phyloP scores from a whole-genome alignment of 2,888 invertebrate species.

The Gerris lacustris region DNA sequence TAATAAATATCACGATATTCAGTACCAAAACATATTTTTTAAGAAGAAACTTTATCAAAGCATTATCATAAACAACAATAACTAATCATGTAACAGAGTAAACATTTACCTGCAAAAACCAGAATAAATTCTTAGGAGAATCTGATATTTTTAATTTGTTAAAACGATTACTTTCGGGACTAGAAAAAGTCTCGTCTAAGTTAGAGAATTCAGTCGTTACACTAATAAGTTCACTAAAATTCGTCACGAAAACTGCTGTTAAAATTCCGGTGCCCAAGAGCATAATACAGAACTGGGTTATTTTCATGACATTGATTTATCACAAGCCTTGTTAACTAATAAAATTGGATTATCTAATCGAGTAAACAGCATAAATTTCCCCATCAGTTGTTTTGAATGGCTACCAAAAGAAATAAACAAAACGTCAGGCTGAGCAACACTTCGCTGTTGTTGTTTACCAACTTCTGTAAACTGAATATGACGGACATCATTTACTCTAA shows the following conservation, averaged over 20 bases:
- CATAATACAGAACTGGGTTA: background rate
- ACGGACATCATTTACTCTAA: no score
- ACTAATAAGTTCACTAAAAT: background rate
- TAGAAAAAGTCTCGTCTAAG: background rate
- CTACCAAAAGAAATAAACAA: no score
- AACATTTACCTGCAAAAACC: constrained; percentile 58
- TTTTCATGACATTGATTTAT: background rate
- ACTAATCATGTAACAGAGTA: no score
- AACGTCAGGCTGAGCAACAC: no score
- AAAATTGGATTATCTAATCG: no score
- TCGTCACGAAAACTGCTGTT: constrained; percentile 2
- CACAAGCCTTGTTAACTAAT: no score
- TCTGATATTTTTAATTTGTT: constrained; percentile 37
- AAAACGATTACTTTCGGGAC: background rate
- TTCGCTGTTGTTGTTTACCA: no score
- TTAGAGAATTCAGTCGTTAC: background rate
- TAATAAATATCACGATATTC: constrained; percentile 28
- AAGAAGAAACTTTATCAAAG: no score
- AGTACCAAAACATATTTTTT: background rate
- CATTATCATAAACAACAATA: no score
- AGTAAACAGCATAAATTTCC: no score
- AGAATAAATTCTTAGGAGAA: constrained; percentile 49
- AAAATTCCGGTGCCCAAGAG: background rate
- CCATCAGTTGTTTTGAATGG: no score
- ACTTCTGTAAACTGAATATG: no score